Base-by-base conservation (phyloP, 53 echinoderm and acorn worm species). In the Crossaster papposus region DNA sequence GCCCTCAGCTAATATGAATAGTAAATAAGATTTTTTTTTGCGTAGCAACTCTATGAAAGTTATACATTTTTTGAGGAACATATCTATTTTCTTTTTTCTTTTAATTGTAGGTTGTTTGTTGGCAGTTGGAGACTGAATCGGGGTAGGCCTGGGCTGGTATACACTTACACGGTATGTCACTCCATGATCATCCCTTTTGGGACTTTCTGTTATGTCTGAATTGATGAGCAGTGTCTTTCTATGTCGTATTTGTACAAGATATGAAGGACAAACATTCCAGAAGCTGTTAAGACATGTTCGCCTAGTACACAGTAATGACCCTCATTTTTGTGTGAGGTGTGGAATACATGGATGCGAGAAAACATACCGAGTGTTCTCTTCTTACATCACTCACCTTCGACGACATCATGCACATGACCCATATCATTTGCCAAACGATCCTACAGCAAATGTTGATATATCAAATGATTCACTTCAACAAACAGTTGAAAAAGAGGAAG, bases 331-430 rank as follows among this genome's bases (percentile, higher is more conserved):
- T 65, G 65, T 89, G 14, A 89, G 78, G 22, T 89, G 79, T 79
- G 78, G 89, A 30, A 78, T 89, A 11, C 9, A 64, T 78, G 89
- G 79, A 79, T 89, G 89, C 28, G 78, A 89, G n/a, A 89, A 78
- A 34, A 44, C 89, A 79, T 89, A 44, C 44, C 79, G 36, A 38
- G 89, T 79, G 37, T 89, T 89, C 29, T 89, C 79, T 10, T 89
- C 89, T 22, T 75, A 87, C 54, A 53, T 76, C 2, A 87, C 87
- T 53, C 87, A 86, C 53, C 50, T 86, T 86, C 52, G 74, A 23
- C 75, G 87, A 75, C 55, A 87, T 74, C 87, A 75, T 76, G 77
- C 77, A 3, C 12, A 38, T 38, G 11, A 34, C 36, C n/a, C 15
- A 36, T 18, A 7, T 37, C 20, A 14, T 14, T 18, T 36, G 37